These are phyloP conservation scores for Hemitrygon akajei DNA, from an alignment of 2,797 vertebrate species.

Conservation along the genomic window DNA sequence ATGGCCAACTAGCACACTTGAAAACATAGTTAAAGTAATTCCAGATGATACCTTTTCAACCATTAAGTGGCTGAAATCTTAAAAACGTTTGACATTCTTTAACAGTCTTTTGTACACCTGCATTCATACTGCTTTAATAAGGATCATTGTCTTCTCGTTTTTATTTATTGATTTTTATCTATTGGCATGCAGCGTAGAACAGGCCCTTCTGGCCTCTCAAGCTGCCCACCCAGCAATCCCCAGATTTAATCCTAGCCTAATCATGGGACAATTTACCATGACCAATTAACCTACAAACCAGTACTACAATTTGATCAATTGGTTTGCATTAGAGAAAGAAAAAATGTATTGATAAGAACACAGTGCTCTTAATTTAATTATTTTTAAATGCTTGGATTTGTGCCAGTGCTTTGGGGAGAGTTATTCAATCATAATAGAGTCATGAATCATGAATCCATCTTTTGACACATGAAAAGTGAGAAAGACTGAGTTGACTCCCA, in stretches of 20 bases:
- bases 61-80: too few relatives aligned
- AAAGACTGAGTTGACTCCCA: not conserved
- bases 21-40: too few relatives aligned
- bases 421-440: not conserved
- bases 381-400: not conserved
- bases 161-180: not conserved
- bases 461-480: not conserved
- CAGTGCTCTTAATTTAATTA: not conserved
- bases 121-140: not conserved
- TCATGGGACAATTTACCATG: too few relatives aligned
- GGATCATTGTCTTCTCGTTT: not conserved
- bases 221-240: too few relatives aligned
- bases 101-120: too few relatives aligned
- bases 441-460: not conserved
- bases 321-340: not conserved
- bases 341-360: not conserved
- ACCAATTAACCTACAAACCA: too few relatives aligned
- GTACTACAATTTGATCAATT: not conserved
- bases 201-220: too few relatives aligned
- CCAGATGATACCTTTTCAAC: too few relatives aligned
- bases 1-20: too few relatives aligned
- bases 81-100: too few relatives aligned
- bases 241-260: too few relatives aligned
- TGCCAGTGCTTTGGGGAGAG: not conserved
- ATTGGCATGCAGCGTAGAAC: too few relatives aligned